Evolutionary conservation across 1,140 invertebrate genomes (phyloP), one percentile per base, ranked within the genome.

Genomic region (Pseudomyrmex concolor): DNA sequence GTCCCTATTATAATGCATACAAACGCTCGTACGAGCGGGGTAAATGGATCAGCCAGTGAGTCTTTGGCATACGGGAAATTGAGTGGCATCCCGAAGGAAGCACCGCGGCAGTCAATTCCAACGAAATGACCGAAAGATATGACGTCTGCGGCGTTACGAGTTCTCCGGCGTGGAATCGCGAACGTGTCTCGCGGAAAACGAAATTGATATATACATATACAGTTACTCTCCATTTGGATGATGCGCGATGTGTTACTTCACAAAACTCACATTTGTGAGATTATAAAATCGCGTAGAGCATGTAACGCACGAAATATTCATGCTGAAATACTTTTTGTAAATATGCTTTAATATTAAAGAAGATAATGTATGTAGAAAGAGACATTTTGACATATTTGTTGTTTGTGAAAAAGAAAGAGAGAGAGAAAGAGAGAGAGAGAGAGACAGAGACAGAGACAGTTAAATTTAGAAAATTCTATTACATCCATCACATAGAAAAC

Each of bases 41-140:
- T 83, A 68, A 82, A 86, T 64, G 85, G 54, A 48, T 3, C 19
- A 43, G 19, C 48, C 15, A 19, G 12, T 2, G 54, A 67, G 66
- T 78, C 74, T 86, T 86, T 62, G 43, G 55, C 55, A 54, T 72
- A 78, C 54, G 84, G 81, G 85, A 83, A 86, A 86, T 86, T 82
- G 81, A 85, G 63, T 48, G 62, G 60, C 17, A 55, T 13, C 22
- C 54, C 77, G 55, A 19, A 70, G 85, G 68, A 70, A 85, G 82
- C 77, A 73, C 54, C 48, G 15, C 10, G 9, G 76, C 64, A 48
- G 64, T 59, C 66, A 71, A 80, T 70, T 54, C 22, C 19, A 34
- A 71, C 66, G 19, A 59, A 71, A 80, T 71, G 66, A n/a, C 45
- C 55, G 66, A 80, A 71, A 71, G 66, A 50, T 71, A 71, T 60